phyloP scores from a whole-genome alignment of 2,888 invertebrate genomes.

The Trichopoda pennipes region DNA sequence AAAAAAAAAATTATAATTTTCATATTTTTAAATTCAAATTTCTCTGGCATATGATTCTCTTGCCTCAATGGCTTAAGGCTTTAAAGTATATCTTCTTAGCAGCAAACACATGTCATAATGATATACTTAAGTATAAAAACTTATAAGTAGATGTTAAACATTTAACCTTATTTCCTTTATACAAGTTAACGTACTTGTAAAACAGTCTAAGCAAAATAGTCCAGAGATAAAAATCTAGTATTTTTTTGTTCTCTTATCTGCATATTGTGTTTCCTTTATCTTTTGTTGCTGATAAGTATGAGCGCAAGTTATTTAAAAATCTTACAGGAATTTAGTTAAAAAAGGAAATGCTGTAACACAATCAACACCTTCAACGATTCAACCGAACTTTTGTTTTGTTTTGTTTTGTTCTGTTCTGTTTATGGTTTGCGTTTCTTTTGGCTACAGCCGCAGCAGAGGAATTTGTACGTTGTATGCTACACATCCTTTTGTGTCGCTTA shows the following conservation, averaged over 20 bases:
- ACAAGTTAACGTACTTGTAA: neutral
- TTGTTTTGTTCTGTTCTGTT: conserved; percentile 4
- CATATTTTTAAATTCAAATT: no score
- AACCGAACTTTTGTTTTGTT: conserved; percentile 10
- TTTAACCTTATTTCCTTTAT: neutral
- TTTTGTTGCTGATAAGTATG: neutral
- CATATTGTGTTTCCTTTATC: neutral
- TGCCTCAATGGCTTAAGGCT: no score
- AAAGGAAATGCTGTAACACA: conserved; percentile 8
- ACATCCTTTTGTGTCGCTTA: conserved; percentile 59
- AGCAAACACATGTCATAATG: neutral
- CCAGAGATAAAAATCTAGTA: conserved; percentile 8
- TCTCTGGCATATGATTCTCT: no score
- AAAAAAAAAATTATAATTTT: no score
- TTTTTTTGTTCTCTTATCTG: neutral
- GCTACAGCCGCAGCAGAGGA: conserved; percentile 28
- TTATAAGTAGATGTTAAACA: neutral
- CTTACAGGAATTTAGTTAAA: conserved; percentile 12
- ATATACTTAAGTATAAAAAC: neutral
- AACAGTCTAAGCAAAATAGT: conserved; percentile 18
- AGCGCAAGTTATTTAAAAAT: conserved; percentile 30
- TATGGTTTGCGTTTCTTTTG: conserved; percentile 2
- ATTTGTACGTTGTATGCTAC: conserved; percentile 4
- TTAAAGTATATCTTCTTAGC: no score
- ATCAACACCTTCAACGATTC: conserved; percentile 45